Percentiles rank a stretch among this genome's conserved stretches.
Evolutionary conservation across 2,888 invertebrate genomes (phyloP).

Genomic region (Spialia ferax): DNA sequence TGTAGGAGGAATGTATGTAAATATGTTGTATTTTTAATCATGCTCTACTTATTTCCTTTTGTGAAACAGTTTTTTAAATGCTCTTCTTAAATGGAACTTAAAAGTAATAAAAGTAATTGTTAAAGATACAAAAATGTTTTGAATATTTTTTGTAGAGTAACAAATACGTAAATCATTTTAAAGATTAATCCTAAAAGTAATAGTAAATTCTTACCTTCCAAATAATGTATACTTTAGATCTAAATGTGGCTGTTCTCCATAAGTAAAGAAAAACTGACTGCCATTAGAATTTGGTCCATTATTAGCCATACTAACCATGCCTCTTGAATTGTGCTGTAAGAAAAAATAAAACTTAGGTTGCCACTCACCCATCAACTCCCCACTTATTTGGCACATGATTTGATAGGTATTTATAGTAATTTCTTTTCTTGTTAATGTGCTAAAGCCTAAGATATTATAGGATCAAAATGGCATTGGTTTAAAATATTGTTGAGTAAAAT

Average conservation of each 20-base stretch:
- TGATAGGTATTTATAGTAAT: not conserved
- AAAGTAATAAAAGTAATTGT: no score
- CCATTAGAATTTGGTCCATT: constrained; percentile 99
- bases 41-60: constrained; percentile 8
- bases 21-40: constrained; percentile 14
- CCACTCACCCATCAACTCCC: not conserved
- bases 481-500: no score
- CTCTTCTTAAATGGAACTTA: no score
- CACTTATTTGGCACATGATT: not conserved
- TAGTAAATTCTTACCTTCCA: constrained; percentile 90
- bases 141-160: not conserved
- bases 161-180: not conserved
- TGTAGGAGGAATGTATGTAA: not conserved
- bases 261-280: constrained; percentile 99
- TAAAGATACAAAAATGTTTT: not conserved
- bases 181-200: no score
- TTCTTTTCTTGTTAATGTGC: no score
- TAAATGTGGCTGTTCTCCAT: constrained; percentile 97
- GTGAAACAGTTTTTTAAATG: constrained; percentile 7
- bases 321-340: constrained; percentile 93
- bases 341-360: not conserved
- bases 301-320: constrained; percentile 98
- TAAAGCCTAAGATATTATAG: no score
- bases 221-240: constrained; percentile 99
- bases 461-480: no score